Conservation (phyloP, 2,113 vertebrate genomes). For the Myotis lucifugus region DNA sequence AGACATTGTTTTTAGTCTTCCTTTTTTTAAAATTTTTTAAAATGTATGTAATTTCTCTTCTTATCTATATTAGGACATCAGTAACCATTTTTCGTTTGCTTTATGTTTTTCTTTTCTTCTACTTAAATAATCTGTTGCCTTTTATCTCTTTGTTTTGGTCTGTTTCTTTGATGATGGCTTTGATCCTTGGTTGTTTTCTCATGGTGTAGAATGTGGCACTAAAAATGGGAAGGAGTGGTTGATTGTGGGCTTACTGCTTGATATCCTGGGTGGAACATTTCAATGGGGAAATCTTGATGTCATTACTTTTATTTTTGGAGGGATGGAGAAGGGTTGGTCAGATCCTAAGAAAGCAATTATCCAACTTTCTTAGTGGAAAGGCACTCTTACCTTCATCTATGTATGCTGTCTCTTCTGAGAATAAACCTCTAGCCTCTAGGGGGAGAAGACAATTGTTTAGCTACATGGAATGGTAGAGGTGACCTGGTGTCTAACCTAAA, state of each 20-base stretch:
- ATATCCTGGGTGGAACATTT: not conserved
- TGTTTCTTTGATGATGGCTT: not conserved
- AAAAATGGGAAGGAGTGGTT: not conserved
- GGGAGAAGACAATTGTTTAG: not conserved
- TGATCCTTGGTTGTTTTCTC: not conserved
- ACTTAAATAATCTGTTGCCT: not conserved
- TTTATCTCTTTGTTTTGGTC: not conserved
- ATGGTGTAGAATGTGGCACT: not conserved
- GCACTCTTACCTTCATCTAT: not conserved
- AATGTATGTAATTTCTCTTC: not conserved
- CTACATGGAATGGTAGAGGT: not conserved
- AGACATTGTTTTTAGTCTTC: not conserved
- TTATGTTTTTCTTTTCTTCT: not conserved
- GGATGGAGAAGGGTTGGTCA: not conserved
- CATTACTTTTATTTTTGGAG: not conserved
- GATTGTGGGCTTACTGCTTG: not conserved
- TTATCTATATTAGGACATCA: not conserved
- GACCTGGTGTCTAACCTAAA: not conserved
- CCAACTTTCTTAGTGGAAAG: not conserved
- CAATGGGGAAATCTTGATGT: not conserved
- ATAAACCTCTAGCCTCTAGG: not conserved
- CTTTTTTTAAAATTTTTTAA: too few species aligned
- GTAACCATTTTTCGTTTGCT: not conserved
- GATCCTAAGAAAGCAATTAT: not conserved
- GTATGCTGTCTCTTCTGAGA: not conserved